Evolutionary conservation across 2,888 invertebrate genomes (phyloP), one percentile per base, ranked within the genome.

Genomic region (Scaptomyza reducta): DNA sequence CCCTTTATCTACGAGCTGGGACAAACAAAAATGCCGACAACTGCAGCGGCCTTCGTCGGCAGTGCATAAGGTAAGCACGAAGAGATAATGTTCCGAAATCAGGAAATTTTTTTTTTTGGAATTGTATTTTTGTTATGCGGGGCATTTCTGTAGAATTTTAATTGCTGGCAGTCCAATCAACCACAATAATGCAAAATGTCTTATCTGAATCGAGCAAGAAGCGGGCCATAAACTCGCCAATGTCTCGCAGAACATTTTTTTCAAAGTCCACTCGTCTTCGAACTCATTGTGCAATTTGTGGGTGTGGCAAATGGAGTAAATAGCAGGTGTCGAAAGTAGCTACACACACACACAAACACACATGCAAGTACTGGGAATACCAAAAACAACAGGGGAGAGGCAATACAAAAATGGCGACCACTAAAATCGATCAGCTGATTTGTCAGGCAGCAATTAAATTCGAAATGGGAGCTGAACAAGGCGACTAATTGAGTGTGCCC

Each of bases 41-140:
- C 71, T 71, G 72, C 70, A 74, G 76, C 72, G 68, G 70, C 78
- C 58, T 47, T 66, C 57, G 63, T 76, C 56, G 77, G 77, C 74
- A 83, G 80, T 71, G 87, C 87, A 64, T 85, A 88, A 88, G 84
- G 84, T 85, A 65, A 88, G 88, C 55, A 10, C 11, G 11, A 46
- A 56, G 35, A 63, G 31, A 35, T 27, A 58, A 51, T 18, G 35
- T 51, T 50, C 56, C 46, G 18, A 73, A 73, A 47, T 41, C 35
- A 53, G 47, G 51, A 22, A 54, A 57, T 27, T 56, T 53, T 51
- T 10, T 29, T 7, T 27, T 3, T 35, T 41, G 25, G 16, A 5
- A 3, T 13, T 60, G 29, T 40, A 31, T 46, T 31, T 33, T 33
- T 27, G 18, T 42, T 38, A 56, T 66, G 50, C 41, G 63, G 51